Percentiles rank a stretch among this genome's conserved stretches.
Evolutionary conservation across 2,888 invertebrate species (phyloP).

Genomic region (Machimus rusticus): DNA sequence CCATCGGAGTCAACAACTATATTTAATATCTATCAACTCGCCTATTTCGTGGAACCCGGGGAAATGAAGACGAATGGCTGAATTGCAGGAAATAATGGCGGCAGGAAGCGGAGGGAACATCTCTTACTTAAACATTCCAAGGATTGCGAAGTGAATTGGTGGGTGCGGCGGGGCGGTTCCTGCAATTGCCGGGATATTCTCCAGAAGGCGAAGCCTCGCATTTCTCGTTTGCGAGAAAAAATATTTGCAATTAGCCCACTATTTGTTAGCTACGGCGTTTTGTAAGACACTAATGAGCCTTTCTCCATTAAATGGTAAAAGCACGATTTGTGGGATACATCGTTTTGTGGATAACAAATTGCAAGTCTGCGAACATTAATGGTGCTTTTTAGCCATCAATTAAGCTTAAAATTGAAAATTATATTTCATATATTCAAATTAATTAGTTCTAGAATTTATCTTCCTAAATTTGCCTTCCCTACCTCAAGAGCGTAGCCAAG

Average conservation of each 20-base stretch:
- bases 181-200: not conserved
- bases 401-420: not conserved
- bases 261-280: not conserved
- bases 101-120: not conserved
- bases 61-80: not conserved
- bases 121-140: not conserved
- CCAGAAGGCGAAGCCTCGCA: not conserved
- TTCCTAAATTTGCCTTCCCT: not conserved
- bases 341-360: not conserved
- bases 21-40: not conserved
- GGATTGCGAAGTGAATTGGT: not conserved
- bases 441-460: not conserved
- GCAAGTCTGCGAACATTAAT: not conserved
- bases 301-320: not conserved
- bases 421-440: not conserved
- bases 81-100: not conserved
- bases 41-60: not conserved
- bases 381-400: not conserved
- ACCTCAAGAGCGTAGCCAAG: too few species aligned
- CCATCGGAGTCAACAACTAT: not conserved
- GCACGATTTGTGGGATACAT: not conserved
- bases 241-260: not conserved
- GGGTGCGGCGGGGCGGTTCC: not conserved
- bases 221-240: not conserved
- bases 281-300: not conserved